These are phyloP conservation scores for Chelonoidis abingdonii DNA, from an alignment of 2,113 vertebrate genomes.

Conservation along the genomic window DNA sequence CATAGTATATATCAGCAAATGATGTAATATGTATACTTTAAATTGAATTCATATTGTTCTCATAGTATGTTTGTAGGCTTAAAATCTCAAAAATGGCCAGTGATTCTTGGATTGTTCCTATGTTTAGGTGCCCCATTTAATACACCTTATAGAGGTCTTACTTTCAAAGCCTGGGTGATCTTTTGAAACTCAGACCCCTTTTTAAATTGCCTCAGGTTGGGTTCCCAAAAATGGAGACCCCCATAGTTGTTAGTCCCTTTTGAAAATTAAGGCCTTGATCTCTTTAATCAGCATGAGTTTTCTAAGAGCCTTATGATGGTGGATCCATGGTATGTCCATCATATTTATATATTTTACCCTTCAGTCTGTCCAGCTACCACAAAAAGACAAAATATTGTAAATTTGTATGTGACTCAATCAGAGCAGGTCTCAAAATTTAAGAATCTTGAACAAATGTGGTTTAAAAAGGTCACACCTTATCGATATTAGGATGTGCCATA, in stretches of 20 bases:
- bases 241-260: neutral
- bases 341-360: neutral
- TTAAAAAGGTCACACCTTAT: neutral
- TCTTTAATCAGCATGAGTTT: too few species aligned
- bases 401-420: neutral
- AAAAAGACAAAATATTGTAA: neutral
- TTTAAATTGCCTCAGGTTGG: neutral
- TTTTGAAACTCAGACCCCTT: neutral
- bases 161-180: neutral
- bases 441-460: neutral
- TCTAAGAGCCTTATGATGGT: too few species aligned
- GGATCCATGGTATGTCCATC: neutral
- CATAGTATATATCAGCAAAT: neutral
- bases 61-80: neutral
- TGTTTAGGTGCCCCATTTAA: neutral
- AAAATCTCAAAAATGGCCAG: neutral
- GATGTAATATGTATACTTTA: neutral
- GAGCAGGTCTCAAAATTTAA: neutral
- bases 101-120: neutral
- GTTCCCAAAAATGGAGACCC: neutral
- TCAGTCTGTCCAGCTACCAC: neutral
- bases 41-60: neutral
- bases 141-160: neutral
- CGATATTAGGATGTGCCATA: neutral
- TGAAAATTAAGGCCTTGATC: neutral